A percentile compares a stretch with the other conserved stretches of the same genome.
Conservation (phyloP, 2,797 vertebrate genomes). For the Lophius americanus region DNA sequence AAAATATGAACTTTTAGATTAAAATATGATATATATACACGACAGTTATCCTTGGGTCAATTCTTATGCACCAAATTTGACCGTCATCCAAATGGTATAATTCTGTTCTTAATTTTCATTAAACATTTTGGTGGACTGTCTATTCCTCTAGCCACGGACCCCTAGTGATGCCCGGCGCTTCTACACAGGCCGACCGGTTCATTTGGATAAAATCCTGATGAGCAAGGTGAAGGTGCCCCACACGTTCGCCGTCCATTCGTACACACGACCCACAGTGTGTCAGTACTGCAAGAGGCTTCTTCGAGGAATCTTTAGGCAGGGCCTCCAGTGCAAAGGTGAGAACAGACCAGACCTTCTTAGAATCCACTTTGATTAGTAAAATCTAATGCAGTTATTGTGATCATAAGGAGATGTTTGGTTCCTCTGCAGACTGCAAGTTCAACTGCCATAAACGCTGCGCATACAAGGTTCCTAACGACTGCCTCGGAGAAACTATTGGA, state of each 20-base stretch:
- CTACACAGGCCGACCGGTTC: conserved; percentile 90
- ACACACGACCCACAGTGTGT: conserved; percentile 92
- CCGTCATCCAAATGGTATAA: too few species aligned
- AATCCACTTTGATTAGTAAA: too few species aligned
- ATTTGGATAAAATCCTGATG: conserved; percentile 91
- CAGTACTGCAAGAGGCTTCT: conserved; percentile 94
- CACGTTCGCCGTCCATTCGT: conserved; percentile 93
- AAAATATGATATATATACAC: too few species aligned
- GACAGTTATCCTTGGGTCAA: too few species aligned
- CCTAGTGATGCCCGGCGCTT: conserved; percentile 83
- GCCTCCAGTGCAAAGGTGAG: conserved; percentile 94
- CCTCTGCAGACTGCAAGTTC: conserved; percentile 89
- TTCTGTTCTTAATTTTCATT: too few species aligned
- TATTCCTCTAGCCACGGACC: conserved; percentile 74
- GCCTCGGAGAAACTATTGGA: conserved; percentile 88
- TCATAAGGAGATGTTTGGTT: conserved; percentile 12
- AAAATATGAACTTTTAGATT: too few species aligned
- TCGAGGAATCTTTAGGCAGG: conserved; percentile 91
- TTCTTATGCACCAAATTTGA: too few species aligned
- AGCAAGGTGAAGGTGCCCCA: conserved; percentile 94
- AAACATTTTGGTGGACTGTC: not conserved
- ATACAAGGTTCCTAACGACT: conserved; percentile 91
- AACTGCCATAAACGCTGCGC: conserved; percentile 94
- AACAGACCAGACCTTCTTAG: not conserved
- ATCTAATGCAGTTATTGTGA: not conserved